phyloP scores from a whole-genome alignment of 2,888 invertebrate genomes.

The Clostera curtula region DNA sequence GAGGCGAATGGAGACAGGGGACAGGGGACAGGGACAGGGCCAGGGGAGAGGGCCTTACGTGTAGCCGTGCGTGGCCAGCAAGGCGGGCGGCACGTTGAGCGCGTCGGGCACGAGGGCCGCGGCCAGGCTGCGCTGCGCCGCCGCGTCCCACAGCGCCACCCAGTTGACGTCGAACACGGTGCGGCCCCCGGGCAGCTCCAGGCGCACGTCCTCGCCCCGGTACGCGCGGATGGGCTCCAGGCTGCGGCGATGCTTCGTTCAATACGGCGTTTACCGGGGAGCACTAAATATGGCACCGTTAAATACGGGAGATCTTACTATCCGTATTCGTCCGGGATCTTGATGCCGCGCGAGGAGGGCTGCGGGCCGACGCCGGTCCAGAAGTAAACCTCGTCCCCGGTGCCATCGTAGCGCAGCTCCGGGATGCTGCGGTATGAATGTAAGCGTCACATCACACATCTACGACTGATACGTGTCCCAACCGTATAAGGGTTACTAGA shows the following conservation, averaged over 20 bases:
- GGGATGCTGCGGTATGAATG: slow-evolving; percentile 69
- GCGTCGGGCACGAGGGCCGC: slow-evolving; percentile 81
- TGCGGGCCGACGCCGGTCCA: slow-evolving; percentile 93
- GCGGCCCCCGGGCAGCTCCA: slow-evolving; percentile 87
- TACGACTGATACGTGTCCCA: too few relatives aligned
- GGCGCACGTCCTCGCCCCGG: slow-evolving; percentile 80
- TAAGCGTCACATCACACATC: not conserved
- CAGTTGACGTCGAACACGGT: slow-evolving; percentile 89
- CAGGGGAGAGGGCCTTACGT: too few relatives aligned
- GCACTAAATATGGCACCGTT: too few relatives aligned
- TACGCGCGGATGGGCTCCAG: slow-evolving; percentile 86
- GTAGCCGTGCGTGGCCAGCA: slow-evolving; percentile 45
- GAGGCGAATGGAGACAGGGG: too few relatives aligned
- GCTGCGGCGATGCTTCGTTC: too few relatives aligned
- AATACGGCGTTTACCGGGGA: too few relatives aligned
- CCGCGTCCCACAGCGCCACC: slow-evolving; percentile 86
- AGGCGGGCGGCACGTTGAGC: slow-evolving; percentile 91
- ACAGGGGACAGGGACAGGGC: too few relatives aligned
- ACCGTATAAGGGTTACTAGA: too few relatives aligned
- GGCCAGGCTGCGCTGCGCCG: slow-evolving; percentile 42
- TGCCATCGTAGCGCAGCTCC: slow-evolving; percentile 85
- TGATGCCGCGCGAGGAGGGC: slow-evolving; percentile 85
- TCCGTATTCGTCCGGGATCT: slow-evolving; percentile 93
- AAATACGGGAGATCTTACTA: slow-evolving; percentile 80
- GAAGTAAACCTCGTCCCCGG: slow-evolving; percentile 85